Percentiles rank a stretch among this genome's conserved stretches.
Conservation (phyloP, 2,113 vertebrate genomes). For the Atherinomorus stipes region DNA sequence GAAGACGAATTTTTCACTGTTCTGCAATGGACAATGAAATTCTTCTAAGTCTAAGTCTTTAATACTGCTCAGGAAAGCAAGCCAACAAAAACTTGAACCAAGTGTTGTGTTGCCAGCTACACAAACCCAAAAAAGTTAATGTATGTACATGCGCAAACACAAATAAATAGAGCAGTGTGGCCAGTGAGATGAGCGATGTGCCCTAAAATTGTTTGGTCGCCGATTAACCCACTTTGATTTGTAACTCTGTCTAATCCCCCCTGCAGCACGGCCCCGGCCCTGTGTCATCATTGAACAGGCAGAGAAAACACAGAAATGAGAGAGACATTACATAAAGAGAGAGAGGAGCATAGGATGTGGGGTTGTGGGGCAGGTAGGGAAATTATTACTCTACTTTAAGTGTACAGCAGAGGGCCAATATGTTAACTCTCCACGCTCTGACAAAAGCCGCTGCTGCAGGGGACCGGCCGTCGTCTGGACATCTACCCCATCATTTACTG, state of each 20-base stretch:
- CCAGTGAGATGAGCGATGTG: constrained; percentile 37
- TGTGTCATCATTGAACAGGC: constrained; percentile 49
- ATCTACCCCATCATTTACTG: constrained; percentile 69
- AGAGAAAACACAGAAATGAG: constrained; percentile 4
- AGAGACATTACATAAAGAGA: background rate
- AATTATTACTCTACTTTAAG: constrained; percentile 49
- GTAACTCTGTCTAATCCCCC: constrained; percentile 63
- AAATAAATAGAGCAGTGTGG: constrained; percentile 29
- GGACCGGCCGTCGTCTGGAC: constrained; percentile 48
- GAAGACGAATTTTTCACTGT: no score
- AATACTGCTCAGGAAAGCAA: background rate
- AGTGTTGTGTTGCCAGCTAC: no score
- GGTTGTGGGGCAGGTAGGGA: constrained; percentile 49
- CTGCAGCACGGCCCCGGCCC: constrained; percentile 37
- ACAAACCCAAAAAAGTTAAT: background rate
- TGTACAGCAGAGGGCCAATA: constrained; percentile 38
- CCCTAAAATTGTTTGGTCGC: constrained; percentile 48
- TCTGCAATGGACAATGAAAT: no score
- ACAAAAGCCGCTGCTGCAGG: constrained; percentile 58
- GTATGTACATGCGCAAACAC: background rate
- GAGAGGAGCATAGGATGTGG: background rate
- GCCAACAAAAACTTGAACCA: background rate
- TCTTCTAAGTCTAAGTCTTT: no score
- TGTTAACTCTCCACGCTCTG: constrained; percentile 54
- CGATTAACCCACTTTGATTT: constrained; percentile 69